phyloP scores from a whole-genome alignment of 2,888 invertebrate genomes.

The Pachycephus smyrnensis region DNA sequence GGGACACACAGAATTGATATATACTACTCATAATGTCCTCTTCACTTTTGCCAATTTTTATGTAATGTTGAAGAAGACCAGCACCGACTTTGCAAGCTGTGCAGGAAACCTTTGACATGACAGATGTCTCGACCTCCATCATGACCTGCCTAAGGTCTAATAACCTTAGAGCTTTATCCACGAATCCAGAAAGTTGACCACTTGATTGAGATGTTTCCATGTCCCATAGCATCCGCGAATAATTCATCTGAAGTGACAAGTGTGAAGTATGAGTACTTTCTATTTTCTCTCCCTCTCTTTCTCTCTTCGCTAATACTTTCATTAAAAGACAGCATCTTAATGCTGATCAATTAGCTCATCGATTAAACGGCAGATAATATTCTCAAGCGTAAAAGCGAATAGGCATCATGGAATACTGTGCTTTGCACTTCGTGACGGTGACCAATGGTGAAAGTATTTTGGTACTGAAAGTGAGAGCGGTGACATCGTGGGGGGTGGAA shows the following conservation, averaged over 20 bases:
- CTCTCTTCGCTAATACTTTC: neutral
- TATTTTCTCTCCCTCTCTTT: neutral
- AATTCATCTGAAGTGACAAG: conserved; percentile 50
- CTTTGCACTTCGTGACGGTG: conserved; percentile 11
- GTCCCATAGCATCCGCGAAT: conserved; percentile 77
- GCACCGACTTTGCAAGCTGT: conserved; percentile 90
- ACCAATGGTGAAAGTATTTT: conserved; percentile 55
- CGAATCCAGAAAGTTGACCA: conserved; percentile 80
- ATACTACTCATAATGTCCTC: conserved; percentile 88
- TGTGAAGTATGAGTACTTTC: neutral
- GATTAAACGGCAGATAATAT: no score
- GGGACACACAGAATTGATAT: conserved; percentile 86
- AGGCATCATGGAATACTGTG: neutral
- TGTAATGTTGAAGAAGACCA: conserved; percentile 87
- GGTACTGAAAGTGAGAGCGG: conserved; percentile 53
- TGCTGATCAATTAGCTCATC: no score
- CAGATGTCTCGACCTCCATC: conserved; percentile 88
- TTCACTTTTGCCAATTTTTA: conserved; percentile 84
- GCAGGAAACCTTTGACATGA: conserved; percentile 92
- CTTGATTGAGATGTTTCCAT: conserved; percentile 76
- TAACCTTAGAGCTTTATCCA: conserved; percentile 85
- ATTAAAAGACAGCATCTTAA: no score
- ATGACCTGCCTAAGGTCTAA: conserved; percentile 88
- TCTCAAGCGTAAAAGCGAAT: no score
- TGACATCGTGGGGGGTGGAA: conserved; percentile 9